Conservation (phyloP, 2,888 invertebrate species). For the Euspilapteryx auroguttella region DNA sequence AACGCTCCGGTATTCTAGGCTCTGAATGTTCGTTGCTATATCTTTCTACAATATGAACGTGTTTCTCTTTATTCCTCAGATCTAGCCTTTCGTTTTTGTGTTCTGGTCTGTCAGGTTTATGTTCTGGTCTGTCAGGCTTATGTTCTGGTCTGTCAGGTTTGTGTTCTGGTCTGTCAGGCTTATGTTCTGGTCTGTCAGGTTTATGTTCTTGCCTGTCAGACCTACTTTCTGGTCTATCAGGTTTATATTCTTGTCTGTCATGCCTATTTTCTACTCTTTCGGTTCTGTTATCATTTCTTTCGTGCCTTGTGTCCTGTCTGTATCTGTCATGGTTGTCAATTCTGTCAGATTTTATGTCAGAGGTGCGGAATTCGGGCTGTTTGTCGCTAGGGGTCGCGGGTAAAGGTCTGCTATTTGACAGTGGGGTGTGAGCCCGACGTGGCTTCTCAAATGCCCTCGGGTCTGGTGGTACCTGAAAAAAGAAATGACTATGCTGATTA, state of each 20-base stretch:
- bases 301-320: not conserved
- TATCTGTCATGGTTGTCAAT: constrained; percentile 8
- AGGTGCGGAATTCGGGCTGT: constrained; percentile 3
- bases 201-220: not conserved
- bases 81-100: not conserved
- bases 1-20: not conserved
- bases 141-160: constrained; percentile 2
- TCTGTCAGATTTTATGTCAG: too few relatives aligned
- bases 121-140: constrained; percentile 5
- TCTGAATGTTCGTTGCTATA: too few relatives aligned
- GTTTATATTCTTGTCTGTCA: constrained; percentile 6
- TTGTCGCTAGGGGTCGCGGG: constrained; percentile 42
- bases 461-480: constrained; percentile 41
- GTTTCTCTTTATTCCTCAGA: not conserved
- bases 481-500: too few relatives aligned
- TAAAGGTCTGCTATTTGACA: constrained; percentile 41
- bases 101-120: constrained; percentile 2
- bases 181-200: constrained; percentile 1
- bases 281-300: not conserved
- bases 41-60: not conserved
- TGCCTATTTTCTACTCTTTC: not conserved
- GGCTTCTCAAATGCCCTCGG: constrained; percentile 50
- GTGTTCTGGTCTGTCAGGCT: constrained; percentile 7
- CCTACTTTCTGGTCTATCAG: constrained; percentile 8
- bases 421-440: constrained; percentile 42